Percentiles rank a stretch among this genome's conserved stretches.
These are phyloP conservation scores for Plebejus melissa DNA, from an alignment of 2,888 invertebrate species.

Conservation along the genomic window DNA sequence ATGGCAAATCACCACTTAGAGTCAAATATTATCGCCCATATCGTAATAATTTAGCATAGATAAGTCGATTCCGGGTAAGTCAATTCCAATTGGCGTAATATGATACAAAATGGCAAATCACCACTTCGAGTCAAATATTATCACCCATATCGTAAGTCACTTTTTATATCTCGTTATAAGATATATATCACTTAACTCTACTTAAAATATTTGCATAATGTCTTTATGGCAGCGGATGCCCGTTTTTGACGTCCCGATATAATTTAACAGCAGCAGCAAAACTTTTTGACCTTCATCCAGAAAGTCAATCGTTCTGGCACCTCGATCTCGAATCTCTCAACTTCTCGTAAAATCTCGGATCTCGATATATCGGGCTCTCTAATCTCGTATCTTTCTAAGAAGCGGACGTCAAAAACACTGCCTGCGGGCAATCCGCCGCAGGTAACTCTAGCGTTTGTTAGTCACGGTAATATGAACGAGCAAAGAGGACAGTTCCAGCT, in stretches of 20 bases:
- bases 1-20: background rate
- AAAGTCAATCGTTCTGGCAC: background rate
- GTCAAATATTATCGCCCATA: background rate
- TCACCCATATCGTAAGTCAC: background rate
- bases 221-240: constrained; percentile 5
- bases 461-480: constrained; percentile 82
- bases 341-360: background rate
- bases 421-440: background rate
- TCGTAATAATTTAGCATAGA: background rate
- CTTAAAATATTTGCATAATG: background rate
- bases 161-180: background rate
- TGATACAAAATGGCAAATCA: background rate
- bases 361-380: background rate
- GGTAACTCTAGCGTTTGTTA: constrained; percentile 29
- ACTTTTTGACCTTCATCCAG: background rate
- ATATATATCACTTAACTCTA: background rate
- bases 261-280: background rate
- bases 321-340: background rate
- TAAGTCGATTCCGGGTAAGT: background rate
- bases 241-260: background rate
- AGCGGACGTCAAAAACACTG: constrained; percentile 4
- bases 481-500: constrained; percentile 93
- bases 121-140: background rate
- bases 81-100: background rate
- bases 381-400: background rate